Percentiles rank a stretch among this genome's conserved stretches.
Evolutionary conservation across 2,888 invertebrate genomes (phyloP).

Genomic region (Lydus trimaculatus): DNA sequence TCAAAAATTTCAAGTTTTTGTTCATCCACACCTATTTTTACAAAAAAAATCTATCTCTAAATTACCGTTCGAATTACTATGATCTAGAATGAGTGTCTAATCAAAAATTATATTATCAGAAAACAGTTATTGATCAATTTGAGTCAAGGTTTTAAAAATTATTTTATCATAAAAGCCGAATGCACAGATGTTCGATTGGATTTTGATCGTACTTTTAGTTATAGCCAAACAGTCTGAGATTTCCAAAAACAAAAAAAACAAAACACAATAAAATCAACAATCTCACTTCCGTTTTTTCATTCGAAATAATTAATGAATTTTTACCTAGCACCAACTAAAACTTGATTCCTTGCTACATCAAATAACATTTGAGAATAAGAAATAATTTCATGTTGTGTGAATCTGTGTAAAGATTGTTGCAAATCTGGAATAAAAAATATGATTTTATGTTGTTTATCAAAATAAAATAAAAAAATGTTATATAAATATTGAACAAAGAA

Average conservation of each 20-base stretch:
- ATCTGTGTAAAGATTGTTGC: constrained; percentile 71
- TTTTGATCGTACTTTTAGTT: background rate
- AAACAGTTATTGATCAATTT: background rate
- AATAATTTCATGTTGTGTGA: constrained; percentile 75
- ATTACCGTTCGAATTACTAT: background rate
- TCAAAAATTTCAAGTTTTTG: background rate
- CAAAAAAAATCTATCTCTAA: background rate
- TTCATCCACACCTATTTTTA: no score
- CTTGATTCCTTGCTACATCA: constrained; percentile 85
- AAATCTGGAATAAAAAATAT: constrained; percentile 67
- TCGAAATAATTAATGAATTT: background rate
- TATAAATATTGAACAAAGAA: background rate
- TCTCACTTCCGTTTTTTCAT: constrained; percentile 1
- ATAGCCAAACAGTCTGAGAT: constrained; percentile 7
- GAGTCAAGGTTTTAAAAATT: background rate
- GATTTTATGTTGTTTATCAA: constrained; percentile 11
- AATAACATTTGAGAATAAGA: constrained; percentile 85
- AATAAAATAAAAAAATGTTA: constrained; percentile 12
- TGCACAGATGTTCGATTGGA: background rate
- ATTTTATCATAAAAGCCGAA: background rate
- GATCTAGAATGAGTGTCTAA: background rate
- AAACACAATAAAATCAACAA: background rate
- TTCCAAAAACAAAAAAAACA: background rate
- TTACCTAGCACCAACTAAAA: constrained; percentile 90
- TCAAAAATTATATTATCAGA: background rate